phyloP scores from a whole-genome alignment of 2,797 vertebrate species.

The Mus spretus region DNA sequence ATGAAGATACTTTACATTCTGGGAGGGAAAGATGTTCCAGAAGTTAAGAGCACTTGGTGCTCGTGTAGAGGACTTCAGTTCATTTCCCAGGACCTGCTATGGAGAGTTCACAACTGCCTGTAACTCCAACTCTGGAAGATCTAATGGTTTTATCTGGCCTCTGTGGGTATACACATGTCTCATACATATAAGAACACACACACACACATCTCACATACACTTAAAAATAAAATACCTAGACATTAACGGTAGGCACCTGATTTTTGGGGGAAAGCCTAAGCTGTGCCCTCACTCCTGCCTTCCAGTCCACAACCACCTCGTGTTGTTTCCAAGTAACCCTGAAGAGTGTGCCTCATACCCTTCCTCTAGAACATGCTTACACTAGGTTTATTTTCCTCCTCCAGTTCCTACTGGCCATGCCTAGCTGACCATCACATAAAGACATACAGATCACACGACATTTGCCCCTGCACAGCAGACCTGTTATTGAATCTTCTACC shows the following conservation, averaged over 20 bases:
- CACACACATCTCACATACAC: accelerated
- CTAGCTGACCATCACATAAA: not conserved
- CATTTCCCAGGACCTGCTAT: not conserved
- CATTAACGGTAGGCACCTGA: not conserved
- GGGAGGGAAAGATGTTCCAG: not conserved
- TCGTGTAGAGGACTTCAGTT: not conserved
- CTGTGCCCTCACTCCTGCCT: not conserved
- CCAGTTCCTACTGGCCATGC: not conserved
- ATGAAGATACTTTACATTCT: not conserved
- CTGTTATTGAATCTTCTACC: not conserved
- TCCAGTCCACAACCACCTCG: not conserved
- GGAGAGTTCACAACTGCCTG: not conserved
- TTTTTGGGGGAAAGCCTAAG: not conserved
- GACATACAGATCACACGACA: not conserved
- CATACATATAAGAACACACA: not conserved
- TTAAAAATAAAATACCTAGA: not conserved
- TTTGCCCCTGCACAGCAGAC: no score
- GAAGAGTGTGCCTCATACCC: no score
- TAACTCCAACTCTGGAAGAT: not conserved
- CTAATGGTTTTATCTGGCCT: not conserved
- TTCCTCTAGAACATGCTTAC: not conserved
- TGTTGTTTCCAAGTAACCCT: not conserved
- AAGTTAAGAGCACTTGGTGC: not conserved
- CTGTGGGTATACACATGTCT: not conserved
- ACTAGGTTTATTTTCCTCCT: not conserved